Base-by-base conservation (phyloP, 2,888 invertebrate genomes). In the Spodoptera exigua region DNA sequence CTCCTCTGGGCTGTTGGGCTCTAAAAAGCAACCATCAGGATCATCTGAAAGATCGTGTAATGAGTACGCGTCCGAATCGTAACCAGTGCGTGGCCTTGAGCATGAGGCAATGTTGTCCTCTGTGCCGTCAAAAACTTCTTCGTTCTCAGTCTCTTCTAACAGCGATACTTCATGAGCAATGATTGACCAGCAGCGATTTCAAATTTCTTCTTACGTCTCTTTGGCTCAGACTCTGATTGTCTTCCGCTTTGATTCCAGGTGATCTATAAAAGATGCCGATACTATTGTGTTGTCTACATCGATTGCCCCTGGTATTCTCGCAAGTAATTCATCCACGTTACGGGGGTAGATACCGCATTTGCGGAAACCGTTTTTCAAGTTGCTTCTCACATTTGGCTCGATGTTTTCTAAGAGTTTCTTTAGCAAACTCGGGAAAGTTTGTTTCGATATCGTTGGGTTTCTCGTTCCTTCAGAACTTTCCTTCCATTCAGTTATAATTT, bases 111-210 rank as follows among this genome's bases (percentile, higher is more conserved):
- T 45, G 32, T 45, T 45, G 21, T 44, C 44, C 14, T 45, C 14
- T 45, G 11, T 44, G 44, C 44, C 44, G 27, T 44, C 44, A 44
- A 44, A 44, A 27, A 44, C 44, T 44, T 44, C 44, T 44, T 44
- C 44, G 27, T 44, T 43, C 43, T 44, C 44, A 44, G 44, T 44
- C 44, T 44, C 44, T 44, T 43, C 21, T 43, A 44, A 44, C 9
- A 45, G n/a, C 12, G 32, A 32, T 21, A 21, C 21, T 21, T 21
- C 21, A 21, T 21, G 21, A 21, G 21, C 21, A 21, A 21, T 21
- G 21, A 3, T 21, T 21, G 3, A 21, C 21, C 21, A 21, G 21
- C 21, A 21, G 21, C 21, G 2, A 21, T 21, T 21, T 21, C 21
- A 21, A 21, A 21, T 21, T 21, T 21, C 21, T 21, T 21, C 21